Conservation (phyloP, 2,888 invertebrate genomes). For the Nipponacmea schrenckii region DNA sequence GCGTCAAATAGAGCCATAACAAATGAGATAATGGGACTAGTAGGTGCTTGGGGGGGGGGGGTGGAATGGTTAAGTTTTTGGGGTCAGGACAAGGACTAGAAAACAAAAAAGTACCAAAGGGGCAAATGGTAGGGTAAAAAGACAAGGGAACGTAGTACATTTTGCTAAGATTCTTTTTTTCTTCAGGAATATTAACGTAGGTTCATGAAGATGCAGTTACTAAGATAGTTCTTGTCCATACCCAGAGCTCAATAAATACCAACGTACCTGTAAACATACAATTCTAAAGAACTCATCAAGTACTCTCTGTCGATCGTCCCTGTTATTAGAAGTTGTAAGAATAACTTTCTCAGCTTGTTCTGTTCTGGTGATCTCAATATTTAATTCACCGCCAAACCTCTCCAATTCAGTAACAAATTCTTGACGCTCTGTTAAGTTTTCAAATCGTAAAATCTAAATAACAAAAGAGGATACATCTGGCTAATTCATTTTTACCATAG, state of each 20-base stretch:
- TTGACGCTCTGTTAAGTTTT: slow-evolving; percentile 35
- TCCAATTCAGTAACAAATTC: slow-evolving; percentile 40
- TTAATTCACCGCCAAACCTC: slow-evolving; percentile 36
- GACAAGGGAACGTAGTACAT: no score
- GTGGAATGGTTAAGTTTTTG: no score
- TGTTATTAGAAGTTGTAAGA: slow-evolving; percentile 49
- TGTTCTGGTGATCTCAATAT: slow-evolving; percentile 33
- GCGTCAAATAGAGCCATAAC: no score
- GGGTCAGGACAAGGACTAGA: no score
- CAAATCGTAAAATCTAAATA: slow-evolving; percentile 51
- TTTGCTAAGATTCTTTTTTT: no score
- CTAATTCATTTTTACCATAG: not conserved
- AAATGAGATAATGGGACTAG: no score
- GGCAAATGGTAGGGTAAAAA: no score
- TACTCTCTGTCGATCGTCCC: slow-evolving; percentile 51
- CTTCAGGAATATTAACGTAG: no score
- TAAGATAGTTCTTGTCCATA: no score
- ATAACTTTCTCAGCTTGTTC: slow-evolving; percentile 42
- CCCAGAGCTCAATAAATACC: not conserved
- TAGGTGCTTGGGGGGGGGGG: no score
- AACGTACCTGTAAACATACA: slow-evolving; percentile 47
- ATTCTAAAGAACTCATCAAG: slow-evolving; percentile 57
- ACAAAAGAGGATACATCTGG: not conserved
- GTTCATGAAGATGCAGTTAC: no score
- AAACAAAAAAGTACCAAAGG: no score